These are phyloP conservation scores for Xanthia togata DNA, from an alignment of 2,888 invertebrate genomes.

Conservation along the genomic window DNA sequence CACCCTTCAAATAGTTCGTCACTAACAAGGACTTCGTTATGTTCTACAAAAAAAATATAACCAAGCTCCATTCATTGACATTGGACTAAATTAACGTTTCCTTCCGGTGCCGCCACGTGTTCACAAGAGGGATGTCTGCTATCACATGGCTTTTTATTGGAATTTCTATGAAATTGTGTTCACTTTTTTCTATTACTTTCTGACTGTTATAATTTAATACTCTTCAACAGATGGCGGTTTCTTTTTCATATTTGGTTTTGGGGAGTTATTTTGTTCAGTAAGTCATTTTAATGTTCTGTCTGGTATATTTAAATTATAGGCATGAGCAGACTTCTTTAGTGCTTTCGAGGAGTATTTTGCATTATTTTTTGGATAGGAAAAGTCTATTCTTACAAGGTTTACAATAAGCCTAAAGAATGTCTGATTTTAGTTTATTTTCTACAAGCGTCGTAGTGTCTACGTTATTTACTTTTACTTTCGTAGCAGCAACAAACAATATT, in stretches of 20 bases:
- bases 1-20: conserved; percentile 32
- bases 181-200: conserved; percentile 54
- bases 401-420: conserved; percentile 7
- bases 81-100: conserved; percentile 76
- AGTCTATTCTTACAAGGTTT: not conserved
- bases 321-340: not conserved
- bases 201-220: conserved; percentile 47
- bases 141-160: conserved; percentile 63
- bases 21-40: conserved; percentile 51
- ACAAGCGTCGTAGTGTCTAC: not conserved
- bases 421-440: conserved; percentile 20
- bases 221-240: conserved; percentile 45
- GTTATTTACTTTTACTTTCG: conserved; percentile 4
- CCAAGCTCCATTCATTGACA: conserved; percentile 71
- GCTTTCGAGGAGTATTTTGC: not conserved
- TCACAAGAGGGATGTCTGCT: conserved; percentile 69
- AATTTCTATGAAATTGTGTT: conserved; percentile 68
- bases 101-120: conserved; percentile 80
- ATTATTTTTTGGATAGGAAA: conserved; percentile 5
- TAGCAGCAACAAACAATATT: conserved; percentile 17
- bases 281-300: conserved; percentile 6
- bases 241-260: conserved; percentile 21
- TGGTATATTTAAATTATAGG: not conserved
- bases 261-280: conserved; percentile 11
- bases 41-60: conserved; percentile 45